Evolutionary conservation across 2,797 vertebrate species (phyloP).

Genomic region (Spinus olivaceus): DNA sequence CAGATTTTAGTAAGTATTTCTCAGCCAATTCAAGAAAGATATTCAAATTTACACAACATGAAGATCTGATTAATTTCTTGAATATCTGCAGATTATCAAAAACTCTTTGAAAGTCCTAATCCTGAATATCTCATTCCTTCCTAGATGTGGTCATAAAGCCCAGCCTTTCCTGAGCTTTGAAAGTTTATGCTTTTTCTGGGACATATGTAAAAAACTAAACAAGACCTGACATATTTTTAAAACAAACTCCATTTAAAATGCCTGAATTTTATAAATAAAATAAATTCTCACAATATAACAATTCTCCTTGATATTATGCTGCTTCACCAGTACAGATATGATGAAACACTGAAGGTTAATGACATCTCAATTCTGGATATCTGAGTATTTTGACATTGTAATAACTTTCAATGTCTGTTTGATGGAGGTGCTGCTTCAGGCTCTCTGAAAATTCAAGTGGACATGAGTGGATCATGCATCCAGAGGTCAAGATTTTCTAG

Average conservation of each 20-base stretch:
- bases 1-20: not conserved
- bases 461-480: not conserved
- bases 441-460: not conserved
- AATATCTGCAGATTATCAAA: not conserved
- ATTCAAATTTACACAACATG: not conserved
- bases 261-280: not conserved
- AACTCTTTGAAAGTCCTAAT: not conserved
- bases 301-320: not conserved
- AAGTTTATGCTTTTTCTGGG: not conserved
- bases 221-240: not conserved
- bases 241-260: not conserved
- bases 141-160: not conserved
- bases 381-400: not conserved
- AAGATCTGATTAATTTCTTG: not conserved
- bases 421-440: not conserved
- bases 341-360: not conserved
- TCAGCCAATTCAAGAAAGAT: not conserved
- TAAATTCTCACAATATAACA: fast-evolving
- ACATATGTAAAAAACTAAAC: not conserved
- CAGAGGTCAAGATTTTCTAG: not conserved
- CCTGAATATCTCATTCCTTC: not conserved
- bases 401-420: not conserved
- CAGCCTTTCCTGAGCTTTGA: not conserved
- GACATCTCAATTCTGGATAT: not conserved
- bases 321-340: not conserved